Percentiles rank a stretch among this genome's conserved stretches.
Conservation (phyloP, 2,113 vertebrate species). For the Hiodon tergisus region DNA sequence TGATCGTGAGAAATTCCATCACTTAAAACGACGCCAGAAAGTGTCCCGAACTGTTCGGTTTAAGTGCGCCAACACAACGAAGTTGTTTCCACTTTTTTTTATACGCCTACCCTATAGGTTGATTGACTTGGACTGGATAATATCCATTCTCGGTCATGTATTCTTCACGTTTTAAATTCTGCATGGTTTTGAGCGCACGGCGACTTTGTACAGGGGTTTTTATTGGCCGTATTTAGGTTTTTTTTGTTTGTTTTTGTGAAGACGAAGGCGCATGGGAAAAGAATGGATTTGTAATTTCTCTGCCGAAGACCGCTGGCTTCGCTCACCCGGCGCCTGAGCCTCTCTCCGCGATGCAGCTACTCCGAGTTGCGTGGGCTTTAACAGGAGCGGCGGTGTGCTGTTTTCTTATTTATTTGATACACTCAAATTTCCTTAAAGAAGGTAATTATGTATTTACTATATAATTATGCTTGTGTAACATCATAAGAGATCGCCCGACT, state of each 20-base stretch:
- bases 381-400: conserved; percentile 78
- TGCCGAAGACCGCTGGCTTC: conserved; percentile 33
- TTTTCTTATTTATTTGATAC: conserved; percentile 78
- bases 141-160: conserved; percentile 17
- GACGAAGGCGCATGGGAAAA: conserved; percentile 23
- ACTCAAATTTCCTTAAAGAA: conserved; percentile 79
- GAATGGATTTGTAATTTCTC: conserved; percentile 22
- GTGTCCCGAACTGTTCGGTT: neutral
- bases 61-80: neutral
- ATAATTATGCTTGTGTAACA: neutral
- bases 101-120: neutral
- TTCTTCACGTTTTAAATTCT: conserved; percentile 8
- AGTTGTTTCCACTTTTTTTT: neutral
- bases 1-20: conserved; percentile 6
- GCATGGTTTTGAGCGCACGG: neutral
- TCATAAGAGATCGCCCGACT: neutral
- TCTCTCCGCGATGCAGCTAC: conserved; percentile 79
- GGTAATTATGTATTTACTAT: conserved; percentile 62
- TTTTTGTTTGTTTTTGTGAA: conserved; percentile 1
- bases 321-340: conserved; percentile 66
- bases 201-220: conserved; percentile 3
- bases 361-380: conserved; percentile 80
- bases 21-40: neutral
- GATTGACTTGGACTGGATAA: neutral
- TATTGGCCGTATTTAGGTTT: neutral